A percentile compares a stretch with the other conserved stretches of the same genome.
phyloP scores from a whole-genome alignment of 2,888 invertebrate species.

The Clitarchus hookeri region DNA sequence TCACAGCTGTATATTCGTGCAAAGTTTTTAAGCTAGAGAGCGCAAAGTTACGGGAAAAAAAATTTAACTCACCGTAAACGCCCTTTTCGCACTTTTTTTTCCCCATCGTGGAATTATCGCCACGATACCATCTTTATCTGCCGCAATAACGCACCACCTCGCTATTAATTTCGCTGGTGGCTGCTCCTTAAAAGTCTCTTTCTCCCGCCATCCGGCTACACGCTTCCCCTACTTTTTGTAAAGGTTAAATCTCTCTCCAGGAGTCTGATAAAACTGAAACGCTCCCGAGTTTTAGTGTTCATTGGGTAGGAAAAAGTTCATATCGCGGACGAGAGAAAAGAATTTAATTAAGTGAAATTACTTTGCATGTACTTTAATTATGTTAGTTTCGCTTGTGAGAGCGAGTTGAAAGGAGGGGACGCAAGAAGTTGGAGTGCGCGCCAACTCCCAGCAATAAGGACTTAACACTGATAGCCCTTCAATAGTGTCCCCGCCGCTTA shows the following conservation, averaged over 20 bases:
- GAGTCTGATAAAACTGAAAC: conserved; percentile 60
- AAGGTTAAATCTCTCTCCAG: conserved; percentile 58
- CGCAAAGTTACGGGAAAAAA: no score
- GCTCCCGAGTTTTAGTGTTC: conserved; percentile 59
- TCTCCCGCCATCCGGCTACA: conserved; percentile 29
- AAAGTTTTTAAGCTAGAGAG: no score
- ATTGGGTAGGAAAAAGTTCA: conserved; percentile 59
- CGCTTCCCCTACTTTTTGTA: conserved; percentile 51
- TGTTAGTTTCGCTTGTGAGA: conserved; percentile 59
- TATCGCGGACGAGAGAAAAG: conserved; percentile 58
- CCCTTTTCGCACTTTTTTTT: conserved; percentile 29
- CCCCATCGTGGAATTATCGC: conserved; percentile 17
- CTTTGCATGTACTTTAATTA: conserved; percentile 62
- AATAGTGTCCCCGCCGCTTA: conserved; percentile 25
- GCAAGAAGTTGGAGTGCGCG: neutral
- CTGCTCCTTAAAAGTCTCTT: conserved; percentile 30
- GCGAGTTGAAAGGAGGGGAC: conserved; percentile 33
- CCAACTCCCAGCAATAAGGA: conserved; percentile 41
- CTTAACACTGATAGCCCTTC: conserved; percentile 42
- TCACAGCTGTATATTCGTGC: no score
- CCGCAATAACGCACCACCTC: conserved; percentile 33
- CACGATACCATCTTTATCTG: neutral
- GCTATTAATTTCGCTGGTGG: conserved; percentile 31
- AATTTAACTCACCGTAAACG: neutral
- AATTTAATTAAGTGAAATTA: conserved; percentile 63